These are phyloP conservation scores for Brachionus calyciflorus DNA, from an alignment of 1,140 invertebrate species.

Conservation along the genomic window DNA sequence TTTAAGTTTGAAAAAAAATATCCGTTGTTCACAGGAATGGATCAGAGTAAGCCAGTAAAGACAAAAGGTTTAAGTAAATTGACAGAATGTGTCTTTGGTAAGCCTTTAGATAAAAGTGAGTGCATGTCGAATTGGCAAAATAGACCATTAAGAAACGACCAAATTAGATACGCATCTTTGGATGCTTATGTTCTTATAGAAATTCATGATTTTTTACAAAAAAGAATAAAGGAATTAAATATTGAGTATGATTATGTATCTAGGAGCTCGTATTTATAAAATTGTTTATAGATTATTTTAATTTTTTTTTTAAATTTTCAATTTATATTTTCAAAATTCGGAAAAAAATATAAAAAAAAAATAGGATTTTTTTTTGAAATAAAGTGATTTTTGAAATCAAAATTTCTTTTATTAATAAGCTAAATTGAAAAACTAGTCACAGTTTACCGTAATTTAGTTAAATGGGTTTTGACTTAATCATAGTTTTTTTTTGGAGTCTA, in stretches of 20 bases:
- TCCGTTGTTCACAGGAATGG: background rate
- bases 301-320: background rate
- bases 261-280: slow-evolving; percentile 10
- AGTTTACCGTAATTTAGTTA: no score
- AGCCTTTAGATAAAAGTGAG: slow-evolving; percentile 43
- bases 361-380: no score
- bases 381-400: no score
- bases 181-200: slow-evolving; percentile 35
- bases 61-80: slow-evolving; percentile 42
- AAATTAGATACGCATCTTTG: slow-evolving; percentile 32
- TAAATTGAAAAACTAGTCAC: no score
- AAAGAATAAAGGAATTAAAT: slow-evolving; percentile 22
- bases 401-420: background rate
- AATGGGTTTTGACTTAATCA: no score
- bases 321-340: background rate
- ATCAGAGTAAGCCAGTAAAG: background rate
- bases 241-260: slow-evolving; percentile 6
- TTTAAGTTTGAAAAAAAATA: slow-evolving; percentile 27
- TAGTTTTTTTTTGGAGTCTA: background rate
- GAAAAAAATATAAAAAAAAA: background rate
- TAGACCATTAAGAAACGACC: slow-evolving; percentile 20
- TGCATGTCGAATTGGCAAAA: slow-evolving; percentile 43
- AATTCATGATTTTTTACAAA: slow-evolving; percentile 32
- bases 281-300: background rate
- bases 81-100: slow-evolving; percentile 9